These are phyloP conservation scores for Paedocypris sp. DNA, from an alignment of 2,113 vertebrate genomes.

Conservation along the genomic window DNA sequence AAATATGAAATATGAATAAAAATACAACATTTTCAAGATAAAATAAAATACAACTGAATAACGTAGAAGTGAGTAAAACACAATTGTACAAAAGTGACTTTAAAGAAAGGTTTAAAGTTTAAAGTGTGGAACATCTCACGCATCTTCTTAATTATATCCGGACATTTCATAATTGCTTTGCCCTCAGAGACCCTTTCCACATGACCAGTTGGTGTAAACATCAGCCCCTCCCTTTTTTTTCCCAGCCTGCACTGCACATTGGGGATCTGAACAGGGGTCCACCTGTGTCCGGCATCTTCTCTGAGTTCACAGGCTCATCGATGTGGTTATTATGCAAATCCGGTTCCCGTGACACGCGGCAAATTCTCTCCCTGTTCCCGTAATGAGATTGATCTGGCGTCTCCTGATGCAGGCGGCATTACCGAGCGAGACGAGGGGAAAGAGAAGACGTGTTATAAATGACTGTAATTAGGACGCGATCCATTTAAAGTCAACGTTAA, in stretches of 20 bases:
- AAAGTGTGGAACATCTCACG: no score
- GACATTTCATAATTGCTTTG: slow-evolving; percentile 31
- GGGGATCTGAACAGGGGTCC: no score
- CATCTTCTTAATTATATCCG: slow-evolving; percentile 30
- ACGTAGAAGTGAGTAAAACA: no score
- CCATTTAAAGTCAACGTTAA: neutral
- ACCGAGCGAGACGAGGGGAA: neutral
- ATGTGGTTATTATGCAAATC: slow-evolving; percentile 54
- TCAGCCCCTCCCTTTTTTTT: neutral
- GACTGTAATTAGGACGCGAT: neutral
- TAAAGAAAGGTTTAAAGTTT: no score
- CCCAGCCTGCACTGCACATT: neutral
- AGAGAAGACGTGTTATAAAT: slow-evolving; percentile 12
- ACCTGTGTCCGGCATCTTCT: neutral
- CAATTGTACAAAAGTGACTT: no score
- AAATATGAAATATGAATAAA: no score
- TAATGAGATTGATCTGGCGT: slow-evolving; percentile 55
- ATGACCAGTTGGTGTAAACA: slow-evolving; percentile 22
- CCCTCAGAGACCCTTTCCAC: slow-evolving; percentile 4
- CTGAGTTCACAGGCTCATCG: slow-evolving; percentile 32
- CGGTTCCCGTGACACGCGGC: slow-evolving; percentile 40
- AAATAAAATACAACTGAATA: no score
- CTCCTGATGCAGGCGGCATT: slow-evolving; percentile 22
- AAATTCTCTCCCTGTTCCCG: slow-evolving; percentile 27
- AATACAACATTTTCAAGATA: no score